Evolutionary conservation across 2,113 vertebrate genomes (phyloP), one percentile per base, ranked within the genome.

Genomic region (Paratilapia polleni): DNA sequence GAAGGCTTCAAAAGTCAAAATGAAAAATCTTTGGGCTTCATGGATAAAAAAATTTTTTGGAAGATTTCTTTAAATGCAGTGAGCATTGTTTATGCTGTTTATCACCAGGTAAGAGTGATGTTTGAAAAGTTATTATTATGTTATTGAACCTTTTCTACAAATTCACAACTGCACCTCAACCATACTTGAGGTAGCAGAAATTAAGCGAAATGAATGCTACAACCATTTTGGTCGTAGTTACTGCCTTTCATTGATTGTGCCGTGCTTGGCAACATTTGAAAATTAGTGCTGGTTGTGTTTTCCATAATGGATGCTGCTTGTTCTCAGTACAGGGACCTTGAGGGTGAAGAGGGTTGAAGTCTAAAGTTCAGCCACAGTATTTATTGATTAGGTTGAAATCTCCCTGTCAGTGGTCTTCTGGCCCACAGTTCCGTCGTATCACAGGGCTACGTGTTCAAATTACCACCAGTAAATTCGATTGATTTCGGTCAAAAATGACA

Each of bases 401-500:
- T 47, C 70, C 6, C 26, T 36, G 76, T 84, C 64, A 82, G 87
- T 86, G 57, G 31, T 84, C 80, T 90, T 43, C 10, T 57, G 47
- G 24, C 75, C 61, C 75, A 62, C 86, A 83, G 63, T 88, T 89
- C 86, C 82, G 80, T 68, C 15, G 80, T 58, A 76, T 66, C 80
- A 81, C 77, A 64, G 24, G 0, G 15, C 62, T 28, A 68, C 87
- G 73, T 68, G 81, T 88, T 89, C 86, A 94, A 88, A 92, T 94
- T 90, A 92, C 90, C 89, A 84, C 94, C 78, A 92, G 90, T 92
- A 93, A 92, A 94, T 92, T 92, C 84, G 3, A 94, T 94, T 90
- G 92, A 93, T 93, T 94, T 88, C 66, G 80, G 81, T 89, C 88
- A 92, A 94, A 94, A 91, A 94, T 91, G 85, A 87, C 91, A 95